Percentiles rank a stretch among this genome's conserved stretches.
Conservation (phyloP, 2,797 vertebrate species). For the Gallinago stenura region DNA sequence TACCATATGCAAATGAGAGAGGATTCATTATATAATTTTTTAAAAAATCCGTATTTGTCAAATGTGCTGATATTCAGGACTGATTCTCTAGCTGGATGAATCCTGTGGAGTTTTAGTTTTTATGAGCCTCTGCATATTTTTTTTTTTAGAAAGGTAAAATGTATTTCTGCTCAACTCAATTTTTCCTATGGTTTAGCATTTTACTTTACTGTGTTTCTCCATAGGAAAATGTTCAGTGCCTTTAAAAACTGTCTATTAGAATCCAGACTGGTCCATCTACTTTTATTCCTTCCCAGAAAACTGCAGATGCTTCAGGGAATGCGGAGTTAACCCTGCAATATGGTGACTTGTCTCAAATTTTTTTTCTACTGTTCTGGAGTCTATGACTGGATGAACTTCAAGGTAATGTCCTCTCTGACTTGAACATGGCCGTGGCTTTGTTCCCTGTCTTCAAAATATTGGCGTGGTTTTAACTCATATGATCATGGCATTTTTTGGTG, state of each 20-base stretch:
- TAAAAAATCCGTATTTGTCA: not conserved
- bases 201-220: not conserved
- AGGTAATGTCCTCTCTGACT: not conserved
- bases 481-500: not conserved
- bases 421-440: rapidly evolving
- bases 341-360: not conserved
- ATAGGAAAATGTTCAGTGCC: not conserved
- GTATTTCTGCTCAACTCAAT: not conserved
- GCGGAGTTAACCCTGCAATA: not conserved
- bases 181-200: not conserved
- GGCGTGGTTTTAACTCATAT: rapidly evolving
- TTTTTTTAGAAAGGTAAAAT: not conserved
- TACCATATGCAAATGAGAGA: conserved; percentile 42
- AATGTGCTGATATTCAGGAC: not conserved
- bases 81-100: not conserved
- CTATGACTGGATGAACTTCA: not conserved
- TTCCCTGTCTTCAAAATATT: not conserved
- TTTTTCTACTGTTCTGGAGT: not conserved
- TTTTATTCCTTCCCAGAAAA: not conserved
- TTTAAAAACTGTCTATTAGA: not conserved
- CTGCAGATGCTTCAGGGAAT: not conserved
- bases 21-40: not conserved
- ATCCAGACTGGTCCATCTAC: not conserved
- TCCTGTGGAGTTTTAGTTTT: not conserved
- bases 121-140: not conserved